Conservation (phyloP, 2,888 invertebrate species). For the Pseudanteris insignis region DNA sequence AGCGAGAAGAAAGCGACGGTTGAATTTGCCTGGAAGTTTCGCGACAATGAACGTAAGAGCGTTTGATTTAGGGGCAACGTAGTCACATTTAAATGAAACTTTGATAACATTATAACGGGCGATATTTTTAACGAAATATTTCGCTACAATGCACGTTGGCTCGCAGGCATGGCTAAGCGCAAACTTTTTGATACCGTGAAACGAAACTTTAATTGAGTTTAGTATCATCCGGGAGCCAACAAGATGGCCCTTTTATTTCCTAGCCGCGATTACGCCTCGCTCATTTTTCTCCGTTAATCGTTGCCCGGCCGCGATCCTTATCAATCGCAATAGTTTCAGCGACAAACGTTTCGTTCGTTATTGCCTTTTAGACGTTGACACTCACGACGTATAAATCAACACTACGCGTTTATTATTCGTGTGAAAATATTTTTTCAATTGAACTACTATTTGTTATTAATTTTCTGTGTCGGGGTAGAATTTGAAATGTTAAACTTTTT, state of each 20-base stretch:
- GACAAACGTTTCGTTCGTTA: neutral
- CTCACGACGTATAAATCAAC: too few species aligned
- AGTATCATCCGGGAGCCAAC: constrained; percentile 23
- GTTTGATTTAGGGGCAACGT: constrained; percentile 10
- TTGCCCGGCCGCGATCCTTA: constrained; percentile 4
- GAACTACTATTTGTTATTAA: too few species aligned
- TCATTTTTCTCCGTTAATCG: constrained; percentile 12
- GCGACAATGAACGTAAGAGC: neutral
- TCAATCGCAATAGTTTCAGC: constrained; percentile 7
- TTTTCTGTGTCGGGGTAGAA: too few species aligned
- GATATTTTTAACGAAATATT: constrained; percentile 21
- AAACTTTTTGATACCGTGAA: constrained; percentile 25
- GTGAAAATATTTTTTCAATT: neutral
- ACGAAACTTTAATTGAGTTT: constrained; percentile 42
- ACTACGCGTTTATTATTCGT: too few species aligned
- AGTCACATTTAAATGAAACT: constrained; percentile 20
- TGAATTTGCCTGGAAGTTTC: too few species aligned
- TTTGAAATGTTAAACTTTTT: too few species aligned
- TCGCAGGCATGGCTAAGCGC: constrained; percentile 3
- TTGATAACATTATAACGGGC: constrained; percentile 16
- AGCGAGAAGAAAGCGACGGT: neutral
- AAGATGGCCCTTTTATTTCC: constrained; percentile 20
- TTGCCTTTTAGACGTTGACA: too few species aligned
- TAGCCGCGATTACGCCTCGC: constrained; percentile 7
- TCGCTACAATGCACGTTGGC: constrained; percentile 14